Percentiles rank a stretch among this genome's conserved stretches.
These are phyloP conservation scores for Bos javanicus DNA, from an alignment of 2,113 vertebrate genomes.

Conservation along the genomic window DNA sequence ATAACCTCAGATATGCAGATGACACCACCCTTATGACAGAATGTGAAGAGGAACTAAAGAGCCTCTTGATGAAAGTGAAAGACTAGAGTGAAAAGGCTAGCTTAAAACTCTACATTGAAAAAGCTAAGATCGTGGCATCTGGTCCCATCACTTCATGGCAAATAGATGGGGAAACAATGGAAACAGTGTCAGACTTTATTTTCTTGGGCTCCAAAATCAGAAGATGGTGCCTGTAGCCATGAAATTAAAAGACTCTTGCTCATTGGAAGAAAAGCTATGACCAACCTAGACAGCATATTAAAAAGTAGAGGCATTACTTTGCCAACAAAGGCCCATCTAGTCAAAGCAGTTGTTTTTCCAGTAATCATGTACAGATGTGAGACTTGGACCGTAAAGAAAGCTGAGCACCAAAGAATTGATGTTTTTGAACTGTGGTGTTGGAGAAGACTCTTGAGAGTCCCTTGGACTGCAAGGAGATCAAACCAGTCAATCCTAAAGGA, in stretches of 20 bases:
- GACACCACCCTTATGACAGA: neutral
- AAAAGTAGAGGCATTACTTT: neutral
- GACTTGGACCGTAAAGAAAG: neutral
- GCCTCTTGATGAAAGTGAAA: neutral
- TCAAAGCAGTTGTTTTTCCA: neutral
- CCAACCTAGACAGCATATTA: neutral
- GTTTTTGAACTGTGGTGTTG: neutral
- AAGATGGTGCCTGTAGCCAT: neutral
- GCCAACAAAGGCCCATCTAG: neutral
- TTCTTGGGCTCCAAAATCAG: neutral
- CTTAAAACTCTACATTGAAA: neutral
- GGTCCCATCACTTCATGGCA: neutral
- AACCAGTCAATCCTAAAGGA: neutral
- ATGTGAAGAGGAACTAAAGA: neutral
- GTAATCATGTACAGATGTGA: neutral
- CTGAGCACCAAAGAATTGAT: neutral
- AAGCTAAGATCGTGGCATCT: neutral
- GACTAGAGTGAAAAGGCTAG: neutral
- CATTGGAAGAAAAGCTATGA: neutral
- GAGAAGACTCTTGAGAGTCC: neutral
- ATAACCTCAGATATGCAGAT: neutral
- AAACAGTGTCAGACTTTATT: neutral
- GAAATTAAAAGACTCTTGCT: neutral
- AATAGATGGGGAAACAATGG: neutral
- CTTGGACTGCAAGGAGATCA: neutral